Percentiles rank a stretch among this genome's conserved stretches.
Evolutionary conservation across 2,888 invertebrate genomes (phyloP).

Genomic region (Dione vanillae): DNA sequence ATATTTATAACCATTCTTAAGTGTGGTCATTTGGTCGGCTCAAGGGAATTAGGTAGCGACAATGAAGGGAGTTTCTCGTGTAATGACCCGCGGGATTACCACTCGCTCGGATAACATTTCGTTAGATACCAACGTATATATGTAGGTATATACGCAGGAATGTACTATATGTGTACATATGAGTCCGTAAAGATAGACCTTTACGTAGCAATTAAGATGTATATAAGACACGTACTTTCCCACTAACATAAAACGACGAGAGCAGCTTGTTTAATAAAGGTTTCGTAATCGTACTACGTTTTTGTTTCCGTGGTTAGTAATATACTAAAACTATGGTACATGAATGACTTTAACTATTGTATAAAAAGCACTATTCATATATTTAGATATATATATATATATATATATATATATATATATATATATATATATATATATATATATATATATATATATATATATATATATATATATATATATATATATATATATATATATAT

Average conservation of each 20-base stretch:
- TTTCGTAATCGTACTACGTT: constrained; percentile 6
- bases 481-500: no score
- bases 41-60: constrained; percentile 15
- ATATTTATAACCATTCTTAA: constrained; percentile 26
- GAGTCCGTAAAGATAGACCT: background rate
- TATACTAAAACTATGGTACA: background rate
- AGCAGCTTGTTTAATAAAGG: background rate
- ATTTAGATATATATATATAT: no score
- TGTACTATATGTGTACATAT: background rate
- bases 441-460: no score
- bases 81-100: constrained; percentile 21
- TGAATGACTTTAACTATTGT: background rate
- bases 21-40: constrained; percentile 24
- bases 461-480: no score
- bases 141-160: no score
- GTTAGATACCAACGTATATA: constrained; percentile 4
- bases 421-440: no score
- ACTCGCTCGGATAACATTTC: constrained; percentile 26
- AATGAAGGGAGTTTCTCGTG: constrained; percentile 24
- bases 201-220: no score
- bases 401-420: no score
- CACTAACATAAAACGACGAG: background rate
- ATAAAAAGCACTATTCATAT: background rate
- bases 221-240: background rate
- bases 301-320: background rate